Evolutionary conservation across 2,113 vertebrate species (phyloP).

Genomic region (Chitala chitala): DNA sequence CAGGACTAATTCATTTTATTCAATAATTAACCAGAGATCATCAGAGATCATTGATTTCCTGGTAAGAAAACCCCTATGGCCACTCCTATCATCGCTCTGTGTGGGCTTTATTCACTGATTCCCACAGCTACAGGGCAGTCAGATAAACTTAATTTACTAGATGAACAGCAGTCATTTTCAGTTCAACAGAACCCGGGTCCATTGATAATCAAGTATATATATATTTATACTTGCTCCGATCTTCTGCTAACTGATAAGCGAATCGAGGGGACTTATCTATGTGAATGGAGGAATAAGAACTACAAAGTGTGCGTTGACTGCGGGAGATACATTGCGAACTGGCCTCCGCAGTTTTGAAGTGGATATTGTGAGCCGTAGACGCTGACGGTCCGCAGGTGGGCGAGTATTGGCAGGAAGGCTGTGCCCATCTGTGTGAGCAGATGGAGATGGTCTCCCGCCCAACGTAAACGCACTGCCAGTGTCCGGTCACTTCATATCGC

Average conservation of each 20-base stretch:
- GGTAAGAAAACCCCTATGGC: slow-evolving; percentile 42
- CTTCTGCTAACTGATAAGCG: slow-evolving; percentile 51
- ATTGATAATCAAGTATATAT: slow-evolving; percentile 55
- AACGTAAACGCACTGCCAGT: slow-evolving; percentile 26
- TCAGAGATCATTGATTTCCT: slow-evolving; percentile 71
- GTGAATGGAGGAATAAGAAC: slow-evolving; percentile 6
- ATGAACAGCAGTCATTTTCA: slow-evolving; percentile 62
- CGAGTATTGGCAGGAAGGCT: slow-evolving; percentile 23
- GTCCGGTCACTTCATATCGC: too few relatives aligned
- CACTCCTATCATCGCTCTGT: slow-evolving; percentile 8
- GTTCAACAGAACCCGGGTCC: slow-evolving; percentile 52
- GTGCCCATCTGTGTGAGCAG: slow-evolving; percentile 42
- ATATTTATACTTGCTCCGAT: slow-evolving; percentile 46
- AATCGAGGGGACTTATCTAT: slow-evolving; percentile 37
- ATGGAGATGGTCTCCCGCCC: slow-evolving; percentile 36
- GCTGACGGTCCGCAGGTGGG: background rate
- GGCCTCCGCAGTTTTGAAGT: slow-evolving; percentile 7
- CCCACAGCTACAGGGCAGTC: slow-evolving; percentile 63
- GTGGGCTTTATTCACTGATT: slow-evolving; percentile 44
- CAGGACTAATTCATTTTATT: slow-evolving; percentile 63
- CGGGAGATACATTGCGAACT: background rate
- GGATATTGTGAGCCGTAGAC: slow-evolving; percentile 24
- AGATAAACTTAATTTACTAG: slow-evolving; percentile 66
- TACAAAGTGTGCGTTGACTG: background rate
- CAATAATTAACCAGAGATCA: slow-evolving; percentile 72